Conservation (phyloP, 2,797 vertebrate species). For the Pangasius krempfi region DNA sequence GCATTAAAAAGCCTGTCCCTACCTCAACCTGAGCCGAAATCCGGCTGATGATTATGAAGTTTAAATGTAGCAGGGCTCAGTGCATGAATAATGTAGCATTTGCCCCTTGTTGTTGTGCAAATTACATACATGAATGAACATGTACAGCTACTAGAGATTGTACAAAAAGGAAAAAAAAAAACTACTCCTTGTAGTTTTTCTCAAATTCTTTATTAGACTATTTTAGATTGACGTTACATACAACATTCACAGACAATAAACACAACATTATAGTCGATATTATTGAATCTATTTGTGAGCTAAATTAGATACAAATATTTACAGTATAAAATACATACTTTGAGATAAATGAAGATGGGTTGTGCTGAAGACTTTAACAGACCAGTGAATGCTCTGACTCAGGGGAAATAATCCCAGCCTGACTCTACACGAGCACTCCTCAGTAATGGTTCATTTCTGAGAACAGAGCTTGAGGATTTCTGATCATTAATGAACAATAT, state of each 20-base stretch:
- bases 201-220: constrained; percentile 45
- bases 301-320: constrained; percentile 25
- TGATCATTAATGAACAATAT: constrained; percentile 8
- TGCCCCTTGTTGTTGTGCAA: constrained; percentile 50
- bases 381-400: background rate
- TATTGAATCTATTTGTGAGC: background rate
- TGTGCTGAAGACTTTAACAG: background rate
- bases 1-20: constrained; percentile 3
- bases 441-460: background rate
- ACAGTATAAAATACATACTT: constrained; percentile 11
- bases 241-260: constrained; percentile 41
- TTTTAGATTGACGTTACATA: constrained; percentile 36
- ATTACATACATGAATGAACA: constrained; percentile 55
- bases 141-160: constrained; percentile 36
- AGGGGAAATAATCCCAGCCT: constrained; percentile 5
- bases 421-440: background rate
- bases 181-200: constrained; percentile 16
- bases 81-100: constrained; percentile 63
- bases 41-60: constrained; percentile 57
- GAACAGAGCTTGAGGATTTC: background rate
- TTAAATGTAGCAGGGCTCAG: constrained; percentile 56
- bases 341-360: background rate
- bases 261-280: constrained; percentile 20
- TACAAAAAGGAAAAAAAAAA: constrained; percentile 34
- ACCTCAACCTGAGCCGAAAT: constrained; percentile 3